Base-by-base conservation (phyloP, 2,888 invertebrate genomes). In the Parnassius glacialis region DNA sequence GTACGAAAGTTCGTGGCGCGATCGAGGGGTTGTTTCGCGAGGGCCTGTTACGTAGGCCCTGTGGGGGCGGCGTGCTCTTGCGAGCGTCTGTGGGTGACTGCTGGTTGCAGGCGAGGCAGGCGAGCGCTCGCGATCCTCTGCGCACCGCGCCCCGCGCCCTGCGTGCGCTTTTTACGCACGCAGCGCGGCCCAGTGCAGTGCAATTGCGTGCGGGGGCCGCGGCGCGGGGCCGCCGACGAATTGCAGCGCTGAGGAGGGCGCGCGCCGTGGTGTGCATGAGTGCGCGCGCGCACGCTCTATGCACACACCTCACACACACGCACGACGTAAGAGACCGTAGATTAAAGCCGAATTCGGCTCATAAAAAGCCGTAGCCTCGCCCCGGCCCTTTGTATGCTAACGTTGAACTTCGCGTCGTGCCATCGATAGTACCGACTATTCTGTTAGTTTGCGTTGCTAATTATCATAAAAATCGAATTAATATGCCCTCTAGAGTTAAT, bases 161-260 rank as follows among this genome's bases (percentile, higher is more conserved):
- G 87, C 87, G 87, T 91, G 91, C 91, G 91, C 90, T 90, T 90
- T 90, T 90, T 90, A 90, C 90, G 90, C 90, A 89, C 85, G 83
- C 83, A 83, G 79, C 82, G 82, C 81, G 79, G 79, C 79, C 70
- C 85, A 87, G 87, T 88, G 90, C 90, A 90, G 85, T 90, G 90
- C 90, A 90, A 91, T 90, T 90, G 90, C 89, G 88, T 83, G 86
- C 85, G 87, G 85, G 80, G 78, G 69, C 75, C 72, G 76, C 70
- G 81, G 81, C 81, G 83, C 67, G 67, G 59, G 48, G 76, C 78
- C 85, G 83, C 78, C 86, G 83, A 91, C 90, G 90, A 90, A 90
- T 90, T 90, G 91, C 90, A 90, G 88, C 87, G 76, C 82, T 76
- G 81, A 79, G 87, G 85, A 88, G 89, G 87, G 89, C 87, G 88